phyloP scores from a whole-genome alignment of 2,797 vertebrate species.

The Enoplosus armatus region DNA sequence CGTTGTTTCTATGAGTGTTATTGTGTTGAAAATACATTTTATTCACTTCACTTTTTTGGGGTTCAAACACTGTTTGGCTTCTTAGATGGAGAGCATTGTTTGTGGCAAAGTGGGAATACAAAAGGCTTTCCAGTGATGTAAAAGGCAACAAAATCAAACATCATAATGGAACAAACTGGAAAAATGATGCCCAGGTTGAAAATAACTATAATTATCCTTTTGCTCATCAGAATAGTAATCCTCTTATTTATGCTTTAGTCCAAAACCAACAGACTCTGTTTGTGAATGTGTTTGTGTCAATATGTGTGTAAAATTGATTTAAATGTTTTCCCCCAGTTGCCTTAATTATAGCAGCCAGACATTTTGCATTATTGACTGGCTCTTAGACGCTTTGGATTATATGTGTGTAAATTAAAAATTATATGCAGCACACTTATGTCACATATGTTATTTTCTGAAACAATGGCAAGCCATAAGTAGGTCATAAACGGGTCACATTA shows the following conservation, averaged over 20 bases:
- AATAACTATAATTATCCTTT: conserved; percentile 56
- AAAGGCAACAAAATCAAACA: conserved; percentile 16
- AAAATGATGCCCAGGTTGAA: conserved; percentile 25
- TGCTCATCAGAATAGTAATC: conserved; percentile 43
- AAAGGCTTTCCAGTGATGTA: conserved; percentile 25
- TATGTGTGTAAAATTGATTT: conserved; percentile 9
- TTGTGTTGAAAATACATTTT: conserved; percentile 9
- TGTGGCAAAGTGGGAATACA: conserved; percentile 9
- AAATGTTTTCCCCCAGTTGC: background rate
- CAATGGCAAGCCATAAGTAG: background rate
- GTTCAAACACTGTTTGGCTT: background rate
- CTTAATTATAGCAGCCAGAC: conserved; percentile 28
- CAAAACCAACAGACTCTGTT: conserved; percentile 5
- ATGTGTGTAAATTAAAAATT: background rate
- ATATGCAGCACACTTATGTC: background rate
- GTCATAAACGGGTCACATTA: background rate
- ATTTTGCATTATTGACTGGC: conserved; percentile 17
- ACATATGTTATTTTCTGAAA: background rate
- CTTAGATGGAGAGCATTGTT: conserved; percentile 13
- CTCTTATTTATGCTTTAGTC: conserved; percentile 34
- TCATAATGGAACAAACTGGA: conserved; percentile 45
- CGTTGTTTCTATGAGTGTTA: background rate
- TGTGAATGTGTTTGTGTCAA: conserved; percentile 7
- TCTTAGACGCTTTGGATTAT: conserved; percentile 22
- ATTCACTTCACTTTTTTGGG: background rate